Conservation (phyloP, 1,140 invertebrate species). For the Achatina immaculata region DNA sequence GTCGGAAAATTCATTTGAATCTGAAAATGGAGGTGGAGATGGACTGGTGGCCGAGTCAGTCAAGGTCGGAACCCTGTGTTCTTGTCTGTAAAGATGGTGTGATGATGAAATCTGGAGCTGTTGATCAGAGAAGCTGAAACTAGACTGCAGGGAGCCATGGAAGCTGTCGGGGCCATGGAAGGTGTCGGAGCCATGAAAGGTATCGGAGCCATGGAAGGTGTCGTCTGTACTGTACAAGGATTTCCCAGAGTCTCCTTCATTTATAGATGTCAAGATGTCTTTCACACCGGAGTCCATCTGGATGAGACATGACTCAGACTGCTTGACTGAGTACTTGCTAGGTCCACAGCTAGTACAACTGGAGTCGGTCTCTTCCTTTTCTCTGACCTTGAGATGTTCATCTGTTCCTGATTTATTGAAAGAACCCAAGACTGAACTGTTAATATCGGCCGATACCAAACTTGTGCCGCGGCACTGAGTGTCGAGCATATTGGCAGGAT, state of each 20-base stretch:
- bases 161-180: no score
- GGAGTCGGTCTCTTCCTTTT: not conserved
- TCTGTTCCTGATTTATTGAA: not conserved
- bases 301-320: not conserved
- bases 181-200: no score
- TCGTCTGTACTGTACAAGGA: not conserved
- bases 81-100: not conserved
- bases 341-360: not conserved
- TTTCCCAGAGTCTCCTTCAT: not conserved
- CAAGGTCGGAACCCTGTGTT: constrained; percentile 11
- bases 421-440: not conserved
- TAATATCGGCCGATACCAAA: not conserved
- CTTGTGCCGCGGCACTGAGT: not conserved
- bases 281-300: not conserved
- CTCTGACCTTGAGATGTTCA: constrained; percentile 19
- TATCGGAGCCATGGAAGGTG: not conserved
- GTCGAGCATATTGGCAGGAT: not conserved
- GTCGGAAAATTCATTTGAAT: not conserved
- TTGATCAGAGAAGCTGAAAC: not conserved
- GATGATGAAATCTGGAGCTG: not conserved
- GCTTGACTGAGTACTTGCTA: not conserved
- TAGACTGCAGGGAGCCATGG: not conserved
- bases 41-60: constrained; percentile 36
- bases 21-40: constrained; percentile 11
- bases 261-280: not conserved